Evolutionary conservation across 1,140 invertebrate genomes (phyloP), one percentile per base, ranked within the genome.

Genomic region (Asbolus verrucosus): DNA sequence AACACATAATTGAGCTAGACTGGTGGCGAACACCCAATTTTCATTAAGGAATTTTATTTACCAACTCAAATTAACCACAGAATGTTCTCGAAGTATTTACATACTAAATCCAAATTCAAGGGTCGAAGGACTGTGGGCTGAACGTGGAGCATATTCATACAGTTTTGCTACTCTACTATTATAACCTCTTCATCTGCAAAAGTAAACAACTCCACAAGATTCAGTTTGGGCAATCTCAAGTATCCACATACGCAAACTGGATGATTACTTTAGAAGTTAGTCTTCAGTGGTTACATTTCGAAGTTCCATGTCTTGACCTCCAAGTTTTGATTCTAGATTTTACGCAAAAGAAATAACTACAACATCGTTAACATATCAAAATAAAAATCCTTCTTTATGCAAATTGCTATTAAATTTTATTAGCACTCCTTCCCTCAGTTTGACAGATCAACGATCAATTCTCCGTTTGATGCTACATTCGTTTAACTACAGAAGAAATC

Each of bases 191-290:
- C 33, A 36, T 36, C 11, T 36, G 33, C 33, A 36, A 6, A 36
- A 36, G 33, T 11, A 36, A 36, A 36, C 18, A 50, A 19, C 21
- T 54, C 18, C 11, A 14, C 21, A 27, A 54, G 46, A 27, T 30
- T 27, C 21, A 36, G 33, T 36, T 36, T 9, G 13, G 46, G n/a
- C 27, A 54, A 54, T 54, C 46, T 27, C 46, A 14, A 54, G 46
- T 21, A 9, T 21, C 15, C 46, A n/a, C 19, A 54, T 54, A 54
- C 21, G 11, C 19, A 50, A 50, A 50, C 18, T 21, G 43, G 43
- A 50, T 27, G 43, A 50, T 50, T 50, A 50, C 43, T 24, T 50
- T 50, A 2, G n/a, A 5, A 27, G 43, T 27, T 50, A 19, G 43
- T 5, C 18, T 27, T 50, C 16, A 30, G 46, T 27, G 46, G 46